Percentiles rank a stretch among this genome's conserved stretches.
phyloP scores from a whole-genome alignment of 2,888 invertebrate genomes.

The Papilio gigon region DNA sequence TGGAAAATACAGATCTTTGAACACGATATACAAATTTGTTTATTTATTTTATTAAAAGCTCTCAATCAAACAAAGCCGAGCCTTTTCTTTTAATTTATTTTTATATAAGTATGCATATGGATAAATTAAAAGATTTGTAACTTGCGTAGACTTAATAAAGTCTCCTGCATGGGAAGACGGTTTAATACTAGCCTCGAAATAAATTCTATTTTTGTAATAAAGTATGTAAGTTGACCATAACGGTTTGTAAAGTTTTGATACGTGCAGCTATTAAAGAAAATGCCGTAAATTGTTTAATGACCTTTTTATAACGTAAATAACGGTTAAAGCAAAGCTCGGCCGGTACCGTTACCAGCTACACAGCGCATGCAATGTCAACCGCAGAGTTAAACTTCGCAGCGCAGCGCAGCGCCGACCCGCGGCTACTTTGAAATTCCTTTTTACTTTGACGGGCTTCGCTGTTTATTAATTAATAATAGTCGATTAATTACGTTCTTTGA shows the following conservation, averaged over 20 bases:
- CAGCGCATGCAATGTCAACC: conserved; percentile 68
- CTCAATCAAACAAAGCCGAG: background rate
- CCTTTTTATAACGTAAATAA: conserved; percentile 30
- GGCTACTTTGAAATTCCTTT: conserved; percentile 49
- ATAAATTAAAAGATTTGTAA: no score
- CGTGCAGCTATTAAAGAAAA: conserved; percentile 6
- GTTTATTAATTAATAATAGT: conserved; percentile 58
- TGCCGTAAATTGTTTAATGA: conserved; percentile 28
- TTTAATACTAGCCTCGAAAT: background rate
- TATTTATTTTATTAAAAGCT: background rate
- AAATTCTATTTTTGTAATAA: no score
- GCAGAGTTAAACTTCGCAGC: conserved; percentile 61
- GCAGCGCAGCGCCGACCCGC: conserved; percentile 44
- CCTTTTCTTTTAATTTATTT: no score
- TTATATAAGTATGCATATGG: no score
- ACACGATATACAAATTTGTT: no score
- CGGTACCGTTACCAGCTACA: conserved; percentile 70
- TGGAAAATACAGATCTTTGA: background rate
- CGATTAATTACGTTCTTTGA: conserved; percentile 72
- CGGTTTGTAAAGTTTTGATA: background rate
- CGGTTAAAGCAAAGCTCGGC: conserved; percentile 35
- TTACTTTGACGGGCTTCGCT: conserved; percentile 42
- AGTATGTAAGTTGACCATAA: background rate
- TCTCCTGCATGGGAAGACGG: no score
- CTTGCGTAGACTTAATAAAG: no score